Conservation (phyloP, 53 echinoderm and acorn worm species). For the Echinarachnius parma region DNA sequence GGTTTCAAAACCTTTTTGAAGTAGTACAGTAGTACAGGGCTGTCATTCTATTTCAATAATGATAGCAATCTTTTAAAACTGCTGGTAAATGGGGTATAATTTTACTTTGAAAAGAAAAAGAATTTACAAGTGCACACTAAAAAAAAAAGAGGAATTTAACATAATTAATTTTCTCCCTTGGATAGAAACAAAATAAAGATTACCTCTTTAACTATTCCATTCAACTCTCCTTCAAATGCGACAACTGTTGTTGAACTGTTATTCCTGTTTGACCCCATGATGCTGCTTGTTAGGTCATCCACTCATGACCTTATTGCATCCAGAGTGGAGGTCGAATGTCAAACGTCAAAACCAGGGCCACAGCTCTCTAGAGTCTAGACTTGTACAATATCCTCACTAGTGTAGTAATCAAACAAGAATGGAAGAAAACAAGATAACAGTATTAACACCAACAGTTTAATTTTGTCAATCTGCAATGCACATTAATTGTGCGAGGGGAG, state of each 20-base stretch:
- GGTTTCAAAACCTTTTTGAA: too few relatives aligned
- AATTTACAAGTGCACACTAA: too few relatives aligned
- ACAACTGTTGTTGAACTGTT: constrained; percentile 48
- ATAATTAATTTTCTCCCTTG: background rate
- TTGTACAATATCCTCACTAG: background rate
- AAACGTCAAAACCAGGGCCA: background rate
- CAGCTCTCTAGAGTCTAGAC: background rate
- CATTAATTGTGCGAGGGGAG: too few relatives aligned
- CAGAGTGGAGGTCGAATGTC: background rate
- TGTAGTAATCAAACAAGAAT: background rate
- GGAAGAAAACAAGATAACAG: too few relatives aligned
- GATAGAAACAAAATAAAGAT: constrained; percentile 9
- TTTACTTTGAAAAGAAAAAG: too few relatives aligned
- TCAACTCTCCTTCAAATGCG: constrained; percentile 91
- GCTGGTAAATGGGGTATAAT: too few relatives aligned
- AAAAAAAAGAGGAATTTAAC: too few relatives aligned
- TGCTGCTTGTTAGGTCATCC: background rate
- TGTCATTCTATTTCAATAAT: too few relatives aligned
- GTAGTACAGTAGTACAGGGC: too few relatives aligned
- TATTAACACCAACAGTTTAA: too few relatives aligned
- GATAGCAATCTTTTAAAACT: too few relatives aligned
- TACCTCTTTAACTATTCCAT: constrained; percentile 97
- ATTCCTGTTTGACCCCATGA: constrained; percentile 76
- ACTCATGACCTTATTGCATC: background rate
- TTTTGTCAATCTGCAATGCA: too few relatives aligned